phyloP scores from a whole-genome alignment of 2,797 vertebrate genomes.

The Pampus argenteus region DNA sequence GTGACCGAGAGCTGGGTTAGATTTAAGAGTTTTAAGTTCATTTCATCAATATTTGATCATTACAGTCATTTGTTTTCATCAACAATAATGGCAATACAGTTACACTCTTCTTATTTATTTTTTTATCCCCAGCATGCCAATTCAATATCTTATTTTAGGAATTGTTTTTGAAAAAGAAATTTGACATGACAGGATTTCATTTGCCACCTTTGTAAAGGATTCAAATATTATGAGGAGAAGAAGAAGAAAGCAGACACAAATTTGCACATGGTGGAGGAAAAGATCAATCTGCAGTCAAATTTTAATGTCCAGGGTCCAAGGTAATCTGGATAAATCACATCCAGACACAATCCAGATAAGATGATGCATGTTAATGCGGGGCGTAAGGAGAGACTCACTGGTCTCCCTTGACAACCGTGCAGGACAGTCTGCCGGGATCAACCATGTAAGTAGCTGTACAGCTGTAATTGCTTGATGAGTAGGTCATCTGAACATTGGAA shows the following conservation, averaged over 20 bases:
- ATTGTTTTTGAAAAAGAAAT: neutral
- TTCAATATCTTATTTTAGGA: neutral
- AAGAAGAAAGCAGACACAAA: constrained; percentile 11
- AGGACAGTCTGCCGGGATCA: constrained; percentile 51
- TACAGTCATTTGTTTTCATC: neutral
- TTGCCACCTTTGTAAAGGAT: neutral
- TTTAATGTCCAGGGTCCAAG: constrained; percentile 64
- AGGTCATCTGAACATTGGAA: constrained; percentile 37
- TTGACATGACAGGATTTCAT: neutral
- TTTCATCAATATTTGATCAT: neutral
- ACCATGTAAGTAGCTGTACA: constrained; percentile 38
- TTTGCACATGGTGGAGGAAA: constrained; percentile 29
- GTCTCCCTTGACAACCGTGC: constrained; percentile 68
- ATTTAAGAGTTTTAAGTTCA: neutral
- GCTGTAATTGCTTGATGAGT: constrained; percentile 60
- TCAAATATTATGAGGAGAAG: neutral
- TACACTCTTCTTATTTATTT: neutral
- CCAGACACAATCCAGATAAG: constrained; percentile 56
- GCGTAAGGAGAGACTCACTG: constrained; percentile 14
- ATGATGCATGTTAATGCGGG: constrained; percentile 46
- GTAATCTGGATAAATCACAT: constrained; percentile 64
- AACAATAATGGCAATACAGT: neutral
- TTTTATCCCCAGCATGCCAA: neutral
- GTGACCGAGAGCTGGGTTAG: neutral
- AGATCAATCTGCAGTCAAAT: constrained; percentile 40